A percentile compares a stretch with the other conserved stretches of the same genome.
Evolutionary conservation across 2,888 invertebrate species (phyloP).

Genomic region (Callinectes sapidus): DNA sequence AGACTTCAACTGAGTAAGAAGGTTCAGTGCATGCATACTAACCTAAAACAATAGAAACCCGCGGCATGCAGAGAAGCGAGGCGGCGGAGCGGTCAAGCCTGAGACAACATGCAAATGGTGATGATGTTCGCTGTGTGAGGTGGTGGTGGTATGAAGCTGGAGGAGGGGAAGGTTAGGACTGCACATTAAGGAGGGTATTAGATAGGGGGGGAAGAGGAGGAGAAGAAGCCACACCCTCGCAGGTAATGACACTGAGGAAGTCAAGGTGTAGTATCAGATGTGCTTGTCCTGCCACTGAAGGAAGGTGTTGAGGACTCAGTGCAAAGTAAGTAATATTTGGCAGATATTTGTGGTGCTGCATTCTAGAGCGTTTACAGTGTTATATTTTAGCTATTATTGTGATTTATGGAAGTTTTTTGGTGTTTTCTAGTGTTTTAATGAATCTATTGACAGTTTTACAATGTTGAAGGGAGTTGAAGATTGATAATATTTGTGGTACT

Average conservation of each 20-base stretch:
- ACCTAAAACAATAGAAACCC: neutral
- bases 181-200: conserved; percentile 21
- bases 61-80: neutral
- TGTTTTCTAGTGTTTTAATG: too few species aligned
- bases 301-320: neutral
- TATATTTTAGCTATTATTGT: too few species aligned
- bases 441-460: too few species aligned
- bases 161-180: neutral
- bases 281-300: neutral
- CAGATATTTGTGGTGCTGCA: too few species aligned
- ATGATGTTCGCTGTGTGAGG: conserved; percentile 3
- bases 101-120: conserved; percentile 7
- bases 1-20: neutral
- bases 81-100: conserved; percentile 15
- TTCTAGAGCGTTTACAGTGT: too few species aligned
- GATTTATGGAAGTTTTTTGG: too few species aligned
- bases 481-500: too few species aligned
- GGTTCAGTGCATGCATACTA: neutral
- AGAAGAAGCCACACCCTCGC: neutral
- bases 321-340: neutral
- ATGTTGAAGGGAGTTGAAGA: too few species aligned
- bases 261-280: neutral
- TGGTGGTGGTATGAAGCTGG: neutral
- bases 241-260: neutral
- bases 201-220: neutral